These are phyloP conservation scores for Bedellia somnulentella DNA, from an alignment of 2,888 invertebrate species.

Conservation along the genomic window DNA sequence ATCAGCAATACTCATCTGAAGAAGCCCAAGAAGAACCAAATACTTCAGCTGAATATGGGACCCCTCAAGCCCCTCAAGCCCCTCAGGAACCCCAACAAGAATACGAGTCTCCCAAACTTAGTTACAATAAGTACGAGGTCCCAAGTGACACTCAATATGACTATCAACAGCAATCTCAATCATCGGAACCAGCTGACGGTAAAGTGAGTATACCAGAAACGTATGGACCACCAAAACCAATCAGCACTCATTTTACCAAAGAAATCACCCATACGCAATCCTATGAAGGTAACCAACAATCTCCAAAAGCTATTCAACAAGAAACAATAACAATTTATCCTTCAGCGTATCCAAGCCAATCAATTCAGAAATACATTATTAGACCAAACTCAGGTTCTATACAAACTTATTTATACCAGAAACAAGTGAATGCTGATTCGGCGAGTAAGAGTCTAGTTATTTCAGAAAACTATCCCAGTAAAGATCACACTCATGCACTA, in stretches of 20 bases:
- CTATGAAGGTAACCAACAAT: no score
- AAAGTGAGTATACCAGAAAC: no score
- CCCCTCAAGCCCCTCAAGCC: no score
- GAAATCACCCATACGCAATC: no score
- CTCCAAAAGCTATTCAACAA: slow-evolving; percentile 2
- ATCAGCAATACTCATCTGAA: no score
- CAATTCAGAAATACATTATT: slow-evolving; percentile 20
- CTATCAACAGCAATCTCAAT: no score
- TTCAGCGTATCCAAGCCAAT: slow-evolving; percentile 9
- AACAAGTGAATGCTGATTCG: slow-evolving; percentile 20
- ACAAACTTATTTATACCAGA: slow-evolving; percentile 31
- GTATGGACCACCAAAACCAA: no score
- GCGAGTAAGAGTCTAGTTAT: slow-evolving; percentile 29
- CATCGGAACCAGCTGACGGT: no score
- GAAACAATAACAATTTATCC: background rate
- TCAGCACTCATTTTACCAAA: no score
- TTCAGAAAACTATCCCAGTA: slow-evolving; percentile 61
- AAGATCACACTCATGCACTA: slow-evolving; percentile 55
- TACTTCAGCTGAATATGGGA: slow-evolving; percentile 19
- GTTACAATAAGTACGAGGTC: no score
- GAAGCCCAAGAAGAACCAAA: slow-evolving; percentile 15
- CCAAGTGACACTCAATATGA: no score
- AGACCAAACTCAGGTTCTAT: slow-evolving; percentile 17
- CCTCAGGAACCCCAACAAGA: background rate
- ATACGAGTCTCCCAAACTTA: background rate